These are phyloP conservation scores for Pavo muticus DNA, from an alignment of 2,113 vertebrate genomes.

Conservation along the genomic window DNA sequence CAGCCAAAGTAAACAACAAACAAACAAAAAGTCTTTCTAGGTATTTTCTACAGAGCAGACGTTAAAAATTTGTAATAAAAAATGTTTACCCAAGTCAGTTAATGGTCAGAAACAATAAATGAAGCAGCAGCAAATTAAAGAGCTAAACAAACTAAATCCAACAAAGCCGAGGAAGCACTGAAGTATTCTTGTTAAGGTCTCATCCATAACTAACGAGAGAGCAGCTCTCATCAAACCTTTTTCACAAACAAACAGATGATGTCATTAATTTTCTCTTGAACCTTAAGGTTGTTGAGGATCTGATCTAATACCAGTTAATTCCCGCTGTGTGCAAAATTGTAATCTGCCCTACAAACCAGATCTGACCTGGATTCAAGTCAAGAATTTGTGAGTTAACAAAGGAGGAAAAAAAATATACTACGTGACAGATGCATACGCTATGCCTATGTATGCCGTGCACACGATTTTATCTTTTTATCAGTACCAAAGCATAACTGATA, in stretches of 20 bases:
- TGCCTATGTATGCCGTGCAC: background rate
- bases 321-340: constrained; percentile 42
- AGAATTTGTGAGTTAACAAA: constrained; percentile 44
- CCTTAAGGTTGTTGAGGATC: constrained; percentile 9
- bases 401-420: background rate
- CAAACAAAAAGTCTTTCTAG: background rate
- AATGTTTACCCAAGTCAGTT: constrained; percentile 24
- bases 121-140: background rate
- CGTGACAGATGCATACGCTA: background rate
- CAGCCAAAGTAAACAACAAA: background rate
- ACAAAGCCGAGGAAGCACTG: background rate
- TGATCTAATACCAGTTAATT: constrained; percentile 68
- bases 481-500: background rate
- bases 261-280: constrained; percentile 45
- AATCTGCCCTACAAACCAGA: constrained; percentile 52
- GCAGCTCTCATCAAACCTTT: background rate
- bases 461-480: background rate
- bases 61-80: constrained; percentile 17
- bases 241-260: constrained; percentile 21
- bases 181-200: background rate
- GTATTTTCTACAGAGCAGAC: background rate
- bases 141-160: background rate
- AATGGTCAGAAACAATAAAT: background rate
- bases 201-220: background rate
- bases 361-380: constrained; percentile 62